Evolutionary conservation across 2,797 vertebrate species (phyloP).

Genomic region (Antennarius maculatus): DNA sequence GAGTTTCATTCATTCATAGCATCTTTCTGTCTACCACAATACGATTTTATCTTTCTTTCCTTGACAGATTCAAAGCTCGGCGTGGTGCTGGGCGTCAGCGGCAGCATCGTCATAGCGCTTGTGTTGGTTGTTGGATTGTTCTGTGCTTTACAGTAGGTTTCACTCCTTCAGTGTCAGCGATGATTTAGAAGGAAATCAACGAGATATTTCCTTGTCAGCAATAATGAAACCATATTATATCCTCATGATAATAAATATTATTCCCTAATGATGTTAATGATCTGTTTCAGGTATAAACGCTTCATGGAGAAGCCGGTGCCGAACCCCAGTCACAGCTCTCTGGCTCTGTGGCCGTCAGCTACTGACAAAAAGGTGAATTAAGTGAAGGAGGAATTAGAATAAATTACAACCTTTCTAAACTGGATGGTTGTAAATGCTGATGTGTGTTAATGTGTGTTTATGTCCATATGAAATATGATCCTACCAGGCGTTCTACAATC

Average conservation of each 20-base stretch:
- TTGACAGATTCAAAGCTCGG: conserved; percentile 59
- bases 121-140: conserved; percentile 53
- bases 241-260: neutral
- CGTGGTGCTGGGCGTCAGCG: conserved; percentile 18
- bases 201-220: neutral
- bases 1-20: too few species aligned
- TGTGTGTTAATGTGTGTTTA: neutral
- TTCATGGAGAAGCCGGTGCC: conserved; percentile 67
- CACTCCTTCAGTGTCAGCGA: neutral
- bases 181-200: neutral
- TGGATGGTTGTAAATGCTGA: neutral
- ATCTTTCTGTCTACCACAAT: too few species aligned
- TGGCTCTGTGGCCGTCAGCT: conserved; percentile 57
- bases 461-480: conserved; percentile 22
- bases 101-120: conserved; percentile 47
- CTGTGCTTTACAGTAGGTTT: conserved; percentile 66
- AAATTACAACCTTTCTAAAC: neutral
- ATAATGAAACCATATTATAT: neutral
- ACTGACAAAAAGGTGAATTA: conserved; percentile 58
- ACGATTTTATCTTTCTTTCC: neutral
- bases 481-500: conserved; percentile 43
- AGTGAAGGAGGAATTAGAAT: neutral
- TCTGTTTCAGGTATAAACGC: conserved; percentile 66
- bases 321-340: conserved; percentile 72
- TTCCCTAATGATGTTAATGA: neutral